phyloP scores from a whole-genome alignment of 1,140 invertebrate genomes.

The Portunus trituberculatus region DNA sequence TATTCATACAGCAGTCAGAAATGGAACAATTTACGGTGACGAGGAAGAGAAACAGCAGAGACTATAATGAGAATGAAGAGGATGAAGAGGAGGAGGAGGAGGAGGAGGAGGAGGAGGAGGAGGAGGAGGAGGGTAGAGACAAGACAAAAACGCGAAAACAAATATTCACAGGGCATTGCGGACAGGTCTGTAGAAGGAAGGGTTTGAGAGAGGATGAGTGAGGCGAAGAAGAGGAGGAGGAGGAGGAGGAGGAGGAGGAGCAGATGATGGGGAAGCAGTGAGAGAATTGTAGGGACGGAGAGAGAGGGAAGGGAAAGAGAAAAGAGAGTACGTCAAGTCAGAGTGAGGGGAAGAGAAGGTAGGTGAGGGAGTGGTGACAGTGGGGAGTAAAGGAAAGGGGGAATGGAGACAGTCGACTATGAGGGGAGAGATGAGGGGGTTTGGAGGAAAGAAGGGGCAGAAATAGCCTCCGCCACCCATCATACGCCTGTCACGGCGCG shows the following conservation, averaged over 20 bases:
- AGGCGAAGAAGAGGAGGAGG: neutral
- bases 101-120: neutral
- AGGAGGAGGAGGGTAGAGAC: neutral
- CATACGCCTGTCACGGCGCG: neutral
- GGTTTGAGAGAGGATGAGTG: neutral
- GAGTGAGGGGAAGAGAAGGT: neutral
- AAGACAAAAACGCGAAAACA: neutral
- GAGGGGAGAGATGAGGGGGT: slow-evolving; percentile 9
- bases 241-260: neutral
- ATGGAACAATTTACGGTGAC: neutral
- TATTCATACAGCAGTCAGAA: neutral
- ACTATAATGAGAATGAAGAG: neutral
- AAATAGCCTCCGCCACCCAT: neutral
- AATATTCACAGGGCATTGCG: neutral
- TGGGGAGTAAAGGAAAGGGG: neutral
- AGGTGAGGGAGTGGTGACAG: neutral
- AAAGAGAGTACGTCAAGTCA: neutral
- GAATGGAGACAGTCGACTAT: slow-evolving; percentile 8
- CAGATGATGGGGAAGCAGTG: neutral
- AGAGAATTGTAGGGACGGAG: neutral
- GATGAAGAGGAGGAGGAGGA: neutral
- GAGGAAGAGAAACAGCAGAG: neutral
- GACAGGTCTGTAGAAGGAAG: neutral
- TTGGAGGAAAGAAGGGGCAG: neutral
- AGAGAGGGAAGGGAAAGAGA: neutral